phyloP scores from a whole-genome alignment of 2,888 invertebrate species.

The Octonoba sinensis region DNA sequence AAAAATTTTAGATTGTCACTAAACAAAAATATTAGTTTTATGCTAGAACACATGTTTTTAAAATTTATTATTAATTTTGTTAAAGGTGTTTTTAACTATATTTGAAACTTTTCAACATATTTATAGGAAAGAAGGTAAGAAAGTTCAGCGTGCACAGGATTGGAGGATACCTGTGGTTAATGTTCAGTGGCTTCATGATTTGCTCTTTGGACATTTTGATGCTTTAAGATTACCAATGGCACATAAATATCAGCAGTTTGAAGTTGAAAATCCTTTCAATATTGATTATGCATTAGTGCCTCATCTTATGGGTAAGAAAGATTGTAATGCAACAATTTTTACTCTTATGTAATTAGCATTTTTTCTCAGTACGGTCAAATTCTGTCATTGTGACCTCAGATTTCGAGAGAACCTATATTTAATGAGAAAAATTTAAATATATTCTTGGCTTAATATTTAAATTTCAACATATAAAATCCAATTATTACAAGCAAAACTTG shows the following conservation, averaged over 20 bases:
- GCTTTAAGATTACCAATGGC: slow-evolving; percentile 76
- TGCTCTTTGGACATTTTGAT: slow-evolving; percentile 88
- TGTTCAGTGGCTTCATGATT: slow-evolving; percentile 92
- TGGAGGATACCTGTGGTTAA: slow-evolving; percentile 94
- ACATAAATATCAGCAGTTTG: slow-evolving; percentile 89
- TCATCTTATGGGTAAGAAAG: slow-evolving; percentile 87
- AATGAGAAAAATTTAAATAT: no score
- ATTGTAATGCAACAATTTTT: background rate
- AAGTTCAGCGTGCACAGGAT: slow-evolving; percentile 89
- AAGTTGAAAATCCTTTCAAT: slow-evolving; percentile 82
- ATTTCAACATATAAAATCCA: no score
- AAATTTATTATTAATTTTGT: background rate
- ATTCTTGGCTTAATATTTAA: no score
- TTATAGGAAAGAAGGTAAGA: slow-evolving; percentile 84
- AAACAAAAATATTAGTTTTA: no score
- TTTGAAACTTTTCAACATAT: background rate
- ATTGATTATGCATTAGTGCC: slow-evolving; percentile 89
- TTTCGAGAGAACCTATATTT: no score
- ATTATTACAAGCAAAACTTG: no score
- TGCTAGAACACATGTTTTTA: background rate
- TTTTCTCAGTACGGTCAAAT: background rate
- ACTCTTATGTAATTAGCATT: background rate
- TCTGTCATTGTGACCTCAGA: background rate
- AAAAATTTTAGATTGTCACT: no score
- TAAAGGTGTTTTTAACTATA: slow-evolving; percentile 13